Evolutionary conservation across 2,888 invertebrate genomes (phyloP), one percentile per base, ranked within the genome.

Genomic region (Sthenelais limicola): DNA sequence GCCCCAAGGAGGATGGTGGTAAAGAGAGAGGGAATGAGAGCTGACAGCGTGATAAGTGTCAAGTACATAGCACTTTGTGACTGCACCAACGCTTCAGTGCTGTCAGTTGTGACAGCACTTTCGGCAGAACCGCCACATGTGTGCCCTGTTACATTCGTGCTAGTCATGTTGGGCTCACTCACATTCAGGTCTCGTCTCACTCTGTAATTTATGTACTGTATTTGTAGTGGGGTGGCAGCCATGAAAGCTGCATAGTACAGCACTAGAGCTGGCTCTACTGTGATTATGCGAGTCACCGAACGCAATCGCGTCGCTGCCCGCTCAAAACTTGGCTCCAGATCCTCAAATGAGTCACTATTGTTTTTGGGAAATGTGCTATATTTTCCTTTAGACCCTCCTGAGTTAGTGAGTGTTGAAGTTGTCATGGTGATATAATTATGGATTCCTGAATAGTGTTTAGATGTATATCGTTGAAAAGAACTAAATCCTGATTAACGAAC

Each of bases 231-330:
- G 12, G 62, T 62, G 1, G 62, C n/a, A 15, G 62, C 62, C 15
- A 18, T 38, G 24, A 38, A 62, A 4, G 62, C 62, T 7, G 43
- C 24, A 15, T 38, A 24, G 62, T 62, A 62, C 12, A 62, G 18
- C 24, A 62, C 43, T 24, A 62, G 35, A 15, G 62, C 62, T 3
- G 62, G 62, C 43, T 62, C 62, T 62, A 62, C 38, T 38, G 62
- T 62, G 12, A 62, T 15, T 43, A 35, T 38, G 4, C 62, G 35
- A 15, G 35, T 62, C 2, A 15, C 24, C 1, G 62, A 24, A 21
- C 62, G 35, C 24, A 62, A 24, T 2, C 62, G 62, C 24, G 35
- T 62, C 3, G 38, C 4, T 4, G 38, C n/a, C n/a, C n/a, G n/a
- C n/a, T n/a, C n/a, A n/a, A n/a, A n/a, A n/a, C n/a, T n/a, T n/a